Conservation (phyloP, 2,113 vertebrate species). For the Syngnathoides biaculeatus region DNA sequence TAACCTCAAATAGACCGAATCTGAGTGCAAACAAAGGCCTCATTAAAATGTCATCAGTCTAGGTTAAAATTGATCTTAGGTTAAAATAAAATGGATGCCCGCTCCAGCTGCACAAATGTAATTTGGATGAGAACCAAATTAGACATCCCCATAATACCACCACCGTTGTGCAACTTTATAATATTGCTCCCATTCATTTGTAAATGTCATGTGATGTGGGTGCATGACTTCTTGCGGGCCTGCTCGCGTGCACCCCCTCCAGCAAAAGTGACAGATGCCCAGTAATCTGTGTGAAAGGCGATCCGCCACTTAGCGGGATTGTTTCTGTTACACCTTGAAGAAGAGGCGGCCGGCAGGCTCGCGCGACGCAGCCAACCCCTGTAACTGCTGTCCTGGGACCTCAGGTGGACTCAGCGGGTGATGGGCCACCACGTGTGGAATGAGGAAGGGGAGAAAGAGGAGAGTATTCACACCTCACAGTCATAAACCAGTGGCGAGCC, state of each 20-base stretch:
- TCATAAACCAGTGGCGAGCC: slow-evolving; percentile 46
- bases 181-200: slow-evolving; percentile 1
- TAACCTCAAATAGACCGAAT: neutral
- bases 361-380: slow-evolving; percentile 58
- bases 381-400: slow-evolving; percentile 68
- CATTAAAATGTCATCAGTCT: neutral
- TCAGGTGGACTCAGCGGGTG: slow-evolving; percentile 64
- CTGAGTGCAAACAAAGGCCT: neutral
- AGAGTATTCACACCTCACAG: slow-evolving; percentile 56
- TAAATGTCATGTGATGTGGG: neutral
- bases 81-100: neutral
- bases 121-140: neutral
- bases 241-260: slow-evolving; percentile 33
- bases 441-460: neutral
- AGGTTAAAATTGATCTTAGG: neutral
- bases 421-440: slow-evolving; percentile 28
- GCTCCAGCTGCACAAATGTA: neutral
- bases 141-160: neutral
- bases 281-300: slow-evolving; percentile 75
- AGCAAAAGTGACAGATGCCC: slow-evolving; percentile 71
- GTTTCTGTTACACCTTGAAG: slow-evolving; percentile 75
- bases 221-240: slow-evolving; percentile 7
- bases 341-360: slow-evolving; percentile 58
- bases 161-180: slow-evolving; percentile 3
- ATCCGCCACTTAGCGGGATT: slow-evolving; percentile 73